Evolutionary conservation across 64 coral and sea anemone species (phyloP).

Genomic region (Actinia equina): DNA sequence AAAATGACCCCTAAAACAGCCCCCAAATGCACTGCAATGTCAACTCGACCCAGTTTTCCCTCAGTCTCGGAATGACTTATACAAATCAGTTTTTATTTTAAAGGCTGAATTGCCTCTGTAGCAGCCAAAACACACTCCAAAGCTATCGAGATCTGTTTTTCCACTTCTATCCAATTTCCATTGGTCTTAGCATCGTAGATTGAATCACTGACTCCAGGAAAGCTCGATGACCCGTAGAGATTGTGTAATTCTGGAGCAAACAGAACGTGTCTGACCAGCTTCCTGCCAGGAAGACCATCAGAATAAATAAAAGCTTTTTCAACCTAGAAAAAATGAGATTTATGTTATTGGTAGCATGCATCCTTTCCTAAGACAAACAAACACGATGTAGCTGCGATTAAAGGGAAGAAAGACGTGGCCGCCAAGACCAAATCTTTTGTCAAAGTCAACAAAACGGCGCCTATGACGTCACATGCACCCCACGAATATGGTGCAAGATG

Average conservation of each 20-base stretch:
- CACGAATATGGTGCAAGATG: too few relatives aligned
- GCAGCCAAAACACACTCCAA: conserved; percentile 33
- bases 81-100: neutral
- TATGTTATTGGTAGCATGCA: too few relatives aligned
- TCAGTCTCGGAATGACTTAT: too few relatives aligned
- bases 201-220: conserved; percentile 59
- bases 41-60: too few relatives aligned
- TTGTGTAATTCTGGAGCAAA: conserved; percentile 62
- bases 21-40: too few relatives aligned
- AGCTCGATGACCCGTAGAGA: conserved; percentile 58
- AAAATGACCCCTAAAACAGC: too few relatives aligned
- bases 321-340: neutral
- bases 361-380: too few relatives aligned
- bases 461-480: too few relatives aligned
- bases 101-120: conserved; percentile 18
- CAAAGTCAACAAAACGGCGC: too few relatives aligned
- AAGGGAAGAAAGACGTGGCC: too few relatives aligned
- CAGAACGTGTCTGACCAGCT: conserved; percentile 45
- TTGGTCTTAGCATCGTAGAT: conserved; percentile 26
- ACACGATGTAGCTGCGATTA: too few relatives aligned
- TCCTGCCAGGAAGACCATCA: conserved; percentile 57
- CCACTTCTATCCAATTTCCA: conserved; percentile 35
- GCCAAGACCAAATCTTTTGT: too few relatives aligned
- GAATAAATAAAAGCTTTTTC: conserved; percentile 67
- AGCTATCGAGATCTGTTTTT: conserved; percentile 58